These are phyloP conservation scores for Cryptosula pallasiana DNA, from an alignment of 2,888 invertebrate species.

Conservation along the genomic window DNA sequence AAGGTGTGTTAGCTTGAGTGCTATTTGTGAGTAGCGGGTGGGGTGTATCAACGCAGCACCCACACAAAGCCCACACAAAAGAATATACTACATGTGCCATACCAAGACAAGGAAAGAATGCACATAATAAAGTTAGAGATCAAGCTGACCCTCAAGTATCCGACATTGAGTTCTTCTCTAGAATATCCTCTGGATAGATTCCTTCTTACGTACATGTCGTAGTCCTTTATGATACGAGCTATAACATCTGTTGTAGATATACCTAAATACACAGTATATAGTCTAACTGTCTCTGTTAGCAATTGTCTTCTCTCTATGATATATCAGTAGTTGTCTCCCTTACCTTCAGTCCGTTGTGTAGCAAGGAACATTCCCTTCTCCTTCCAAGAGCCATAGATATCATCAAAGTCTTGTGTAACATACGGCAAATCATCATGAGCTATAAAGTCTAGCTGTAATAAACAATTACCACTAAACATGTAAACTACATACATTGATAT, in stretches of 20 bases:
- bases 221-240: conserved; percentile 89
- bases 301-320: too few species aligned
- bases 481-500: too few species aligned
- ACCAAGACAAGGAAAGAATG: too few species aligned
- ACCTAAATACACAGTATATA: conserved; percentile 33
- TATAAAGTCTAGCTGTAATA: conserved; percentile 88
- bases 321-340: too few species aligned
- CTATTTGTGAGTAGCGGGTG: too few species aligned
- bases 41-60: too few species aligned
- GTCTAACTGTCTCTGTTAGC: too few species aligned
- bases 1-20: too few species aligned
- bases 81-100: too few species aligned
- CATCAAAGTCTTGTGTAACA: conserved; percentile 67
- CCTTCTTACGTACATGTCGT: conserved; percentile 92
- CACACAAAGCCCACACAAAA: too few species aligned
- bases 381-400: conserved; percentile 84
- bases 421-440: conserved; percentile 99
- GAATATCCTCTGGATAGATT: conserved; percentile 95
- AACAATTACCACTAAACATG: too few species aligned
- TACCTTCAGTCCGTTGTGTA: conserved; percentile 83
- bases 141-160: conserved; percentile 73
- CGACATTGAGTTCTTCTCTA: conserved; percentile 94
- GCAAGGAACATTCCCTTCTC: conserved; percentile 81
- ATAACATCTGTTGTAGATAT: conserved; percentile 99
- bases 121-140: too few species aligned